These are phyloP conservation scores for Lasioglossum malachurum DNA, from an alignment of 2,888 invertebrate species.

Conservation along the genomic window DNA sequence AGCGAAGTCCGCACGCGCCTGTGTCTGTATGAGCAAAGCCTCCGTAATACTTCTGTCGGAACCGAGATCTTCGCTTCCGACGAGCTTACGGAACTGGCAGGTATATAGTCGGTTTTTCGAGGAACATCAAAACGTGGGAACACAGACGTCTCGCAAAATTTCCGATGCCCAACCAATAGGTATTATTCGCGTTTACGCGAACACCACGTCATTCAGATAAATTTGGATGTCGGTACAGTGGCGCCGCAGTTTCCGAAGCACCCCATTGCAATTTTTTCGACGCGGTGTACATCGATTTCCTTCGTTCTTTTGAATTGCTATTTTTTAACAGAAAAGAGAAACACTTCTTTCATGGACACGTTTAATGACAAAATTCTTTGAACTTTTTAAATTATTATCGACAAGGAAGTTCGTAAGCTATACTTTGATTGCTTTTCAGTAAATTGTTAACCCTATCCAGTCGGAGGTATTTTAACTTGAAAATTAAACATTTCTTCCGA, in stretches of 20 bases:
- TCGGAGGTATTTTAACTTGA: too few species aligned
- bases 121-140: slow-evolving; percentile 63
- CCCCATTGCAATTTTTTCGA: not conserved
- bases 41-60: slow-evolving; percentile 41
- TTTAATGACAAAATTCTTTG: not conserved
- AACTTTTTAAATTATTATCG: not conserved
- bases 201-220: slow-evolving; percentile 69
- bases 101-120: slow-evolving; percentile 68
- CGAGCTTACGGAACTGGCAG: slow-evolving; percentile 46
- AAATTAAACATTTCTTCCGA: too few species aligned
- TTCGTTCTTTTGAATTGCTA: not conserved
- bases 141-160: slow-evolving; percentile 60
- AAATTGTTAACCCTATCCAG: too few species aligned
- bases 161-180: slow-evolving; percentile 43
- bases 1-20: slow-evolving; percentile 21
- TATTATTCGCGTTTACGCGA: slow-evolving; percentile 43
- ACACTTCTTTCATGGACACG: not conserved
- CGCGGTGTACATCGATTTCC: not conserved
- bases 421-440: too few species aligned
- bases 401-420: not conserved
- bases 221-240: slow-evolving; percentile 58
- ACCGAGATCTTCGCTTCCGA: slow-evolving; percentile 44
- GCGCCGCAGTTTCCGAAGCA: slow-evolving; percentile 10
- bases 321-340: not conserved
- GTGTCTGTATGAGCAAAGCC: slow-evolving; percentile 42